Evolutionary conservation across 2,113 vertebrate genomes (phyloP), one percentile per base, ranked within the genome.

Genomic region (Arenaria interpres): DNA sequence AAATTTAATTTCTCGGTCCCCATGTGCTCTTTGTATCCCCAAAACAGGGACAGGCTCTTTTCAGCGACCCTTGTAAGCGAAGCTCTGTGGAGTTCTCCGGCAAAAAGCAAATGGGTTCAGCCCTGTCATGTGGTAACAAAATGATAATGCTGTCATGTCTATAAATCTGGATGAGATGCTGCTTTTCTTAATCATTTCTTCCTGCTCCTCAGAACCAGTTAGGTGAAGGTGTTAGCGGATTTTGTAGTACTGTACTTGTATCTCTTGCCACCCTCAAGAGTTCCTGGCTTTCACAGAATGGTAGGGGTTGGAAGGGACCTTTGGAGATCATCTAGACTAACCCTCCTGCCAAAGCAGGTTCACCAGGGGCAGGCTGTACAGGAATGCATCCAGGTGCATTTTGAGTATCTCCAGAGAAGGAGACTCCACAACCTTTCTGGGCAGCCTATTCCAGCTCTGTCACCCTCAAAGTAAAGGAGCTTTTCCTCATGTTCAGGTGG

Each of bases 31-130:
- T 45, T 14, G 4, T 73, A 14, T 30, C 6, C 13, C 45, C 18
- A 4, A 30, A 76, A 39, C 1, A 13, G 24, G 39, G 11, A 10
- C 7, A 20, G 24, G 21, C 10, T 41, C 27, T 48, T 30, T 30
- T 30, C 50, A 53, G 20, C 2, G 5, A 39, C 6, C 4, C 39
- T 22, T 63, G 7, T 46, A 54, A 68, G 27, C 3, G 4, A 78
- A 78, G 11, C 17, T 45, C 4, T 2, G 1, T 43, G 54, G 13
- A 37, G 28, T 68, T 62, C 21, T 67, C 27, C n/a, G 53, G 30
- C 14, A 32, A 56, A 89, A 68, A 0, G 0, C 25, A n/a, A 19
- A 12, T 5, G 8, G 25, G 3, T 68, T 94, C 9, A 64, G 56
- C 22, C 33, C 13, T 46, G 20, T 10, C 9, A 5, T 4, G 7